Evolutionary conservation across 2,797 vertebrate genomes (phyloP).

Genomic region (Argyrosomus regius): DNA sequence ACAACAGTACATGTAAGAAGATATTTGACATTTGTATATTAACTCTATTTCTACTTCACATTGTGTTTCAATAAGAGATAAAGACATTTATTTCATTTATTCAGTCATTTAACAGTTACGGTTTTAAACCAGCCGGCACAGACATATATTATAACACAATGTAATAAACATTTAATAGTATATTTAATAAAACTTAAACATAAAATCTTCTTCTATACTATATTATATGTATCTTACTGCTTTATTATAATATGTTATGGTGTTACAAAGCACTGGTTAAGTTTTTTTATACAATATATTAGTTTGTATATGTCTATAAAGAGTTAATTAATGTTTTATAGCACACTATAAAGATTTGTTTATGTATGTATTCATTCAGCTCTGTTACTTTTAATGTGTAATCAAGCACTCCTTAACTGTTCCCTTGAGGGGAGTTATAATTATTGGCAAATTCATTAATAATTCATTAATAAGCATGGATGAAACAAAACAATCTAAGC

Average conservation of each 20-base stretch:
- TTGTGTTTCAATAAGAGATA: neutral
- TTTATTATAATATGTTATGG: neutral
- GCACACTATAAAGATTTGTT: neutral
- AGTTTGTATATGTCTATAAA: neutral
- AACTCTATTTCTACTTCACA: neutral
- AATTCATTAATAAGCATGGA: neutral
- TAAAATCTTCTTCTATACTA: no score
- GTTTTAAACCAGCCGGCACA: no score
- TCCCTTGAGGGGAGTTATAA: neutral
- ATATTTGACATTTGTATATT: neutral
- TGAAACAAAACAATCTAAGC: neutral
- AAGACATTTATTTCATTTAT: neutral
- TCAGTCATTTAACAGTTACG: no score
- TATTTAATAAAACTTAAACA: neutral
- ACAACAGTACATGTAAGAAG: neutral
- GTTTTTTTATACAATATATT: neutral
- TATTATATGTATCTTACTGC: no score
- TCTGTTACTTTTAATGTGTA: neutral
- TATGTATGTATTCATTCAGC: neutral
- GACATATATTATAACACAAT: neutral
- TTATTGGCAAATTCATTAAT: neutral
- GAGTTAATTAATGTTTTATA: neutral
- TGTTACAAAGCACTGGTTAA: neutral
- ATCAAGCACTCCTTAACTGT: neutral
- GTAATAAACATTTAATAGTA: neutral